Conservation (phyloP, 2,113 vertebrate species). For the Caranx melampygus region DNA sequence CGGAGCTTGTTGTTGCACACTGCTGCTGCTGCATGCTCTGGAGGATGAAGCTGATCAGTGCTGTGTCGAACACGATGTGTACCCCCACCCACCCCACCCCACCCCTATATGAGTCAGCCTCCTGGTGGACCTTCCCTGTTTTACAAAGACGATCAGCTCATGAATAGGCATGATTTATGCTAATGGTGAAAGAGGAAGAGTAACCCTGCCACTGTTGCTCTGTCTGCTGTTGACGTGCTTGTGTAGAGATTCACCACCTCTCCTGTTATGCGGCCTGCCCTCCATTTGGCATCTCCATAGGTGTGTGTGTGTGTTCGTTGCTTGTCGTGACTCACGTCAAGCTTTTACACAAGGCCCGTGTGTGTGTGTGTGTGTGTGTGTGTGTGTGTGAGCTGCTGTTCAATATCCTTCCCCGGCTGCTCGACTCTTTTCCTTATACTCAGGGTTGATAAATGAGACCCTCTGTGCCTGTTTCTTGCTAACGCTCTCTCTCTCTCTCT, state of each 20-base stretch:
- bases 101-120: slow-evolving; percentile 60
- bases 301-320: slow-evolving; percentile 64
- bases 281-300: slow-evolving; percentile 66
- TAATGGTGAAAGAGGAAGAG: slow-evolving; percentile 64
- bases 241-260: slow-evolving; percentile 60
- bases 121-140: slow-evolving; percentile 70
- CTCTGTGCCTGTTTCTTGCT: slow-evolving; percentile 42
- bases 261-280: slow-evolving; percentile 56
- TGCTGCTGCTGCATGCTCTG: not conserved
- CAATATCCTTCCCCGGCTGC: slow-evolving; percentile 49
- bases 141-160: slow-evolving; percentile 70
- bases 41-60: slow-evolving; percentile 34
- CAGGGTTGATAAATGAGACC: slow-evolving; percentile 68
- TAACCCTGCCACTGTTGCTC: slow-evolving; percentile 66
- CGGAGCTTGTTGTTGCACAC: slow-evolving; percentile 12
- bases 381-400: slow-evolving; percentile 60
- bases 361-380: slow-evolving; percentile 50
- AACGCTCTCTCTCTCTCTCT: slow-evolving; percentile 21
- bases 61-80: slow-evolving; percentile 61
- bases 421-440: slow-evolving; percentile 49
- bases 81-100: not conserved
- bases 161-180: slow-evolving; percentile 81
- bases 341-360: slow-evolving; percentile 34
- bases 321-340: slow-evolving; percentile 36
- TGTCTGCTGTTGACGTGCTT: slow-evolving; percentile 67